phyloP scores from a whole-genome alignment of 1,140 invertebrate genomes.

The Centruroides sculpturatus region DNA sequence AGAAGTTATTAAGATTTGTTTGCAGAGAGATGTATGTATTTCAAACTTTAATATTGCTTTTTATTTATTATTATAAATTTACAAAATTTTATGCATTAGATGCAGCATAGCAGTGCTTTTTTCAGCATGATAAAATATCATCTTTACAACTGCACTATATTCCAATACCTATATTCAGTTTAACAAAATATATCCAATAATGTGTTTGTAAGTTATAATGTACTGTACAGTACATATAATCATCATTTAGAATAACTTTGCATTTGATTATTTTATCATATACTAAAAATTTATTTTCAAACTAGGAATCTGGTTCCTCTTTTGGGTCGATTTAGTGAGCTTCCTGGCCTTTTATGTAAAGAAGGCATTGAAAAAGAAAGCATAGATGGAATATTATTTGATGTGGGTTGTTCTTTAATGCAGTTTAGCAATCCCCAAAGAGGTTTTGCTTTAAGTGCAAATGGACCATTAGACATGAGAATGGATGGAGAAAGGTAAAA shows the following conservation, averaged over 20 bases:
- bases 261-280: not conserved
- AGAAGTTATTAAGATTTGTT: too few relatives aligned
- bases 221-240: too few relatives aligned
- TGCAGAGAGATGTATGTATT: too few relatives aligned
- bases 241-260: conserved; percentile 20
- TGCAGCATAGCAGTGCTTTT: too few relatives aligned
- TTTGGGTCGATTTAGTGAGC: conserved; percentile 72
- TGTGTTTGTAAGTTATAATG: too few relatives aligned
- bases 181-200: too few relatives aligned
- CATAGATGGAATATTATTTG: conserved; percentile 78
- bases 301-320: conserved; percentile 46
- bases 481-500: conserved; percentile 62
- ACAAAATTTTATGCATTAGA: too few relatives aligned
- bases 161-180: too few relatives aligned
- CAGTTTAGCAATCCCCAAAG: conserved; percentile 66
- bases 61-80: too few relatives aligned
- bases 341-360: conserved; percentile 48
- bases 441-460: conserved; percentile 68
- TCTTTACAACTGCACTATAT: too few relatives aligned
- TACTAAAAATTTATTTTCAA: not conserved
- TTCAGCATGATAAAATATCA: too few relatives aligned
- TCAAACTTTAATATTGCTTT: too few relatives aligned
- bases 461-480: conserved; percentile 88
- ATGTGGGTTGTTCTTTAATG: conserved; percentile 93
- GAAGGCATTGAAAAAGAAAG: conserved; percentile 42